A percentile compares a stretch with the other conserved stretches of the same genome.
Conservation (phyloP, 53 echinoderm and acorn worm species). For the Antedon mediterranea region DNA sequence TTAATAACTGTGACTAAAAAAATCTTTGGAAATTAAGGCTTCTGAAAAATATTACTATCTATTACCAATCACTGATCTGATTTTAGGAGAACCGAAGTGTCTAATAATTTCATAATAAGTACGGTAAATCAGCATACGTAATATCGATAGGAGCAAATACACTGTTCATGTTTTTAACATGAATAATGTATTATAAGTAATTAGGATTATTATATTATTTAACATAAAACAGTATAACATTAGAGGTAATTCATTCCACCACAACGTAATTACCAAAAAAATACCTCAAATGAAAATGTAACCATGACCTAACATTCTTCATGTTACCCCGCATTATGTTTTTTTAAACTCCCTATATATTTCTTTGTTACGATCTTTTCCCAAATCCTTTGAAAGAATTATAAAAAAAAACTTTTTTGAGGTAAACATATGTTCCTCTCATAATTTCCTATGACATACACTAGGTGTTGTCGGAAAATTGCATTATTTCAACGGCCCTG, state of each 20-base stretch:
- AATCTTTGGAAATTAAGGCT: not conserved
- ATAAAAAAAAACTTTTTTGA: not conserved
- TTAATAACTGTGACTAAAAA: not conserved
- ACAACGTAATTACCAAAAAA: too few relatives aligned
- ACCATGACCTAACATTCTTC: not conserved
- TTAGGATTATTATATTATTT: too few relatives aligned
- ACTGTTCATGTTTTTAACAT: too few relatives aligned
- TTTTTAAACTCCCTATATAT: not conserved
- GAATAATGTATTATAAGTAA: too few relatives aligned
- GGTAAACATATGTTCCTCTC: not conserved
- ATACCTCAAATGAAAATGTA: not conserved
- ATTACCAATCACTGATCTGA: not conserved
- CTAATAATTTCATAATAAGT: not conserved
- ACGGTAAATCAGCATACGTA: too few relatives aligned
- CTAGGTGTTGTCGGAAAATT: not conserved
- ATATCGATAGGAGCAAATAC: too few relatives aligned
- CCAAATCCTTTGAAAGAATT: not conserved
- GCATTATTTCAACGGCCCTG: not conserved
- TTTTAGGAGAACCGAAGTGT: not conserved
- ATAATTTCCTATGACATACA: not conserved
- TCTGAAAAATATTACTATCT: not conserved
- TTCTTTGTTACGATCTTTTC: not conserved
- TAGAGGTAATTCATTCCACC: too few relatives aligned
- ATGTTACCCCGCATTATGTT: not conserved
- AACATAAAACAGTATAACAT: too few relatives aligned